Conservation (phyloP, 2,113 vertebrate genomes). For the Poeciliopsis occidentalis region DNA sequence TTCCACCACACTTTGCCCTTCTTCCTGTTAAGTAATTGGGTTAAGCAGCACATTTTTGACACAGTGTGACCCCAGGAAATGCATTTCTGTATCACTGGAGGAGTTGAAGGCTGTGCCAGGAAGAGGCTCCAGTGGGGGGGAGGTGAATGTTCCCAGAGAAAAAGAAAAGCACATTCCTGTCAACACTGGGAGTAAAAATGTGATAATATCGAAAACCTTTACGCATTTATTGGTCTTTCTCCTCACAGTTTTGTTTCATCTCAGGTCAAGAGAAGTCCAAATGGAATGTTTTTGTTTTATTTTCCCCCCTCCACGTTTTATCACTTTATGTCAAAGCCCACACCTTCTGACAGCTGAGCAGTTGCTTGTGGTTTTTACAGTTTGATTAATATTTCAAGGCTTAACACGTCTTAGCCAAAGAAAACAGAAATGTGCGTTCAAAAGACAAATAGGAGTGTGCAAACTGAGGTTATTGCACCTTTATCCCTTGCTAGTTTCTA, state of each 20-base stretch:
- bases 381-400: background rate
- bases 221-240: background rate
- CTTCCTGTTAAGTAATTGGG: conserved; percentile 47
- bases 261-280: background rate
- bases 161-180: conserved; percentile 1
- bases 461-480: background rate
- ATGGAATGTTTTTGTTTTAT: background rate
- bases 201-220: background rate
- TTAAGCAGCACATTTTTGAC: conserved; percentile 50
- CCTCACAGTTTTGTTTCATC: background rate
- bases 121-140: conserved; percentile 27
- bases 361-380: background rate
- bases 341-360: background rate
- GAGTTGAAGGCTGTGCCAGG: conserved; percentile 10
- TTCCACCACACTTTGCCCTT: background rate
- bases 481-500: background rate
- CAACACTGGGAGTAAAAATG: background rate
- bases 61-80: conserved; percentile 56
- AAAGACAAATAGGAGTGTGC: background rate
- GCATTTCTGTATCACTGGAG: conserved; percentile 27
- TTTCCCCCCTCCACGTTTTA: background rate
- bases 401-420: background rate
- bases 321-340: background rate
- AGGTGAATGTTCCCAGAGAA: background rate
- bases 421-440: background rate